Conservation (phyloP, 2,797 vertebrate species). For the Gymnoscopelus braueri region DNA sequence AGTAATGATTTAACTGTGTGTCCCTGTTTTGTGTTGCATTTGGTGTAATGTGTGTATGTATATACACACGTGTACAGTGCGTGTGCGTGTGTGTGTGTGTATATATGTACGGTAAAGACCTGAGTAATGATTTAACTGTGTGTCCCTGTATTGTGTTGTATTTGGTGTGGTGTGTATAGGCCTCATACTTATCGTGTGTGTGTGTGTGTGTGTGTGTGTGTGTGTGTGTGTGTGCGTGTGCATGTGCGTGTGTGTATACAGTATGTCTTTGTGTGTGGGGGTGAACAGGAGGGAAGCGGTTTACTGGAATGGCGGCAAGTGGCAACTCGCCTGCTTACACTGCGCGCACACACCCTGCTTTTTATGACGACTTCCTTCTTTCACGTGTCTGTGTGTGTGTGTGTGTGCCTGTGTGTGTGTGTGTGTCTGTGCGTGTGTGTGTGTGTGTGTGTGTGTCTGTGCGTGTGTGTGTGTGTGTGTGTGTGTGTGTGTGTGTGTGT, state of each 20-base stretch:
- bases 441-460: neutral
- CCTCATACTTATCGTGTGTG: slow-evolving; percentile 6
- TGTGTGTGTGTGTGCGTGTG: slow-evolving; percentile 20
- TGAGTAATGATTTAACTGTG: no score
- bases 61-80: no score
- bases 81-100: no score
- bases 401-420: slow-evolving; percentile 4
- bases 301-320: slow-evolving; percentile 15
- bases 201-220: slow-evolving; percentile 20
- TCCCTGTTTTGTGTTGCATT: no score
- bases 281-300: neutral
- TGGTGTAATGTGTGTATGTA: no score
- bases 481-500: neutral
- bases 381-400: slow-evolving; percentile 18
- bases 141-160: no score
- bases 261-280: neutral
- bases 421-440: slow-evolving; percentile 14
- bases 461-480: neutral
- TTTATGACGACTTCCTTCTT: slow-evolving; percentile 27
- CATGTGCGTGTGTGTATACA: slow-evolving; percentile 8
- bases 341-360: slow-evolving; percentile 1
- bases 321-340: slow-evolving; percentile 1
- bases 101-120: no score
- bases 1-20: no score
- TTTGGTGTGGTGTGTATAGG: no score